A percentile compares a stretch with the other conserved stretches of the same genome.
Conservation (phyloP, 1,140 invertebrate genomes). For the Danaus plexippus region DNA sequence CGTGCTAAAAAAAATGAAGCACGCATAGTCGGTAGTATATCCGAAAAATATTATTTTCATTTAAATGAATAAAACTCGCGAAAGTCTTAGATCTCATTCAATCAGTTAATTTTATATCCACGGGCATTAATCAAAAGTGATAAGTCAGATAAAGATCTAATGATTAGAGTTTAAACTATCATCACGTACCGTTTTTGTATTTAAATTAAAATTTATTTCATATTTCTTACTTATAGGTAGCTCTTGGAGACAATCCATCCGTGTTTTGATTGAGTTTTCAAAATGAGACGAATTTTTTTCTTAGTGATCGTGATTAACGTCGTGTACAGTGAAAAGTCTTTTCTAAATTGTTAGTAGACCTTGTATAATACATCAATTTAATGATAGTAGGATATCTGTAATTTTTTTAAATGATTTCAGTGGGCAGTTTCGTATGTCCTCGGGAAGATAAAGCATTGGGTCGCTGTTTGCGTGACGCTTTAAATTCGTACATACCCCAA, state of each 20-base stretch:
- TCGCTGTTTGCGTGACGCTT: slow-evolving; percentile 54
- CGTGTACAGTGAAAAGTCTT: slow-evolving; percentile 28
- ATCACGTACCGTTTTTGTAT: slow-evolving; percentile 16
- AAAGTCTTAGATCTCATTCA: no score
- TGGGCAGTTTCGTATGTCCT: slow-evolving; percentile 55
- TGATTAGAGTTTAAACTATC: slow-evolving; percentile 2
- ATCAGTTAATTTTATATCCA: no score
- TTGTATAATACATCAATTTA: slow-evolving; percentile 4
- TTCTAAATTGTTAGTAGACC: slow-evolving; percentile 48
- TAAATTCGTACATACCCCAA: slow-evolving; percentile 64
- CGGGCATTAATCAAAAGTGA: no score
- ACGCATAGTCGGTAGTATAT: no score
- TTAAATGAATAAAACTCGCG: no score
- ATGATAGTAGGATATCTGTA: background rate
- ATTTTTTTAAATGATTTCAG: slow-evolving; percentile 30
- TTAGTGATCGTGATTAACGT: slow-evolving; percentile 12
- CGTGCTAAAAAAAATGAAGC: no score
- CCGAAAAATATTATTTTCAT: no score
- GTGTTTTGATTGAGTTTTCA: background rate
- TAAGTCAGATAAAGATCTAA: no score
- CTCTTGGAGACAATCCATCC: background rate
- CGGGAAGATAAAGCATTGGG: slow-evolving; percentile 53
- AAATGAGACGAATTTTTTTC: slow-evolving; percentile 20
- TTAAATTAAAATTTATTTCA: slow-evolving; percentile 10
- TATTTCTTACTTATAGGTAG: no score